These are phyloP conservation scores for Lampris incognitus DNA, from an alignment of 2,113 vertebrate genomes.

Conservation along the genomic window DNA sequence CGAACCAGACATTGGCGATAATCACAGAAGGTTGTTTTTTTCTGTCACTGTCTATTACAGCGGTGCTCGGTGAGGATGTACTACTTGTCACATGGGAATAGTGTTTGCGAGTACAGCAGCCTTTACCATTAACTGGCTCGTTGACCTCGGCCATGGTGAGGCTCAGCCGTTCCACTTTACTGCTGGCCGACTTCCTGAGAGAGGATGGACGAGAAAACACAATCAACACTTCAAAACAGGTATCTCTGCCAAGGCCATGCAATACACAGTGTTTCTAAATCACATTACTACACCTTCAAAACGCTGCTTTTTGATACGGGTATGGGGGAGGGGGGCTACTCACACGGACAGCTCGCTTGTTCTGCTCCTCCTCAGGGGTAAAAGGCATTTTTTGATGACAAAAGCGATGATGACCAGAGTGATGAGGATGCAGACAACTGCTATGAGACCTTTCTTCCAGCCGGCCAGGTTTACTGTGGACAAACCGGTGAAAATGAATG, in stretches of 20 bases:
- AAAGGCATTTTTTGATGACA: conserved; percentile 58
- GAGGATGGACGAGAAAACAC: conserved; percentile 37
- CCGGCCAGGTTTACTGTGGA: conserved; percentile 75
- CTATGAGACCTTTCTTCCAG: conserved; percentile 80
- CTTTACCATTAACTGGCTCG: conserved; percentile 72
- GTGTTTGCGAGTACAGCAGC: neutral
- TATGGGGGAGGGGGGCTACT: conserved; percentile 47
- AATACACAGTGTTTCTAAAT: neutral
- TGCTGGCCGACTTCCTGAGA: conserved; percentile 76
- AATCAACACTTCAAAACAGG: conserved; percentile 50
- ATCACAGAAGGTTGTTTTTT: no score
- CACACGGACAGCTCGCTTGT: conserved; percentile 76
- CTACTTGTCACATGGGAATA: neutral
- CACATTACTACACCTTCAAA: neutral
- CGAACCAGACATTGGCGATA: no score
- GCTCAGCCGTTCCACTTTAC: conserved; percentile 76
- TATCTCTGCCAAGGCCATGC: conserved; percentile 7
- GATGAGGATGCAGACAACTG: conserved; percentile 63
- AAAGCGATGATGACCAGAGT: conserved; percentile 58
- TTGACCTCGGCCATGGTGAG: conserved; percentile 75
- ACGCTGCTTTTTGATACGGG: conserved; percentile 7
- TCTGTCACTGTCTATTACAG: no score
- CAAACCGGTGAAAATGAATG: neutral
- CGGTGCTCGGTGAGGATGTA: neutral
- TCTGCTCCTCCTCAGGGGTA: conserved; percentile 47